Evolutionary conservation across 2,888 invertebrate genomes (phyloP).

Genomic region (Eubasilissa splendida): DNA sequence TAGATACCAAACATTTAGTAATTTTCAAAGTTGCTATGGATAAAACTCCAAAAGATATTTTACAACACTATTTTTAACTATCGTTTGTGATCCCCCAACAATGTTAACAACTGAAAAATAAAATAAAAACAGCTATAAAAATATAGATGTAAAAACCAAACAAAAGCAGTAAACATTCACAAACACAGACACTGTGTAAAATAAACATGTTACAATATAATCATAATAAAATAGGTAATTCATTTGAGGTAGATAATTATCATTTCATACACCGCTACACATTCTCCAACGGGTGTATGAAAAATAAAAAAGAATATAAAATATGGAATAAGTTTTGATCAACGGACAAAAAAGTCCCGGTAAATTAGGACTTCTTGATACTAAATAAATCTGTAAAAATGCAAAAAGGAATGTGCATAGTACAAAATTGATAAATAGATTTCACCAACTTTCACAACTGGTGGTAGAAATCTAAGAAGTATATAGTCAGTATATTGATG

Average conservation of each 20-base stretch:
- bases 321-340: conserved; percentile 50
- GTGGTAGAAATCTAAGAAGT: conserved; percentile 19
- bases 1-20: conserved; percentile 19
- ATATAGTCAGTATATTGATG: conserved; percentile 7
- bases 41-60: neutral
- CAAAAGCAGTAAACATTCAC: conserved; percentile 24
- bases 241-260: conserved; percentile 57
- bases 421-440: conserved; percentile 29
- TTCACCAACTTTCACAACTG: conserved; percentile 5
- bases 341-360: conserved; percentile 27
- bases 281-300: conserved; percentile 27
- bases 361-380: conserved; percentile 42
- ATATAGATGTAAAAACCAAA: conserved; percentile 35
- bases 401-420: conserved; percentile 46
- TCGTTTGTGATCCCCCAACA: conserved; percentile 37
- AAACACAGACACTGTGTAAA: conserved; percentile 46
- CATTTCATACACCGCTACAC: conserved; percentile 35
- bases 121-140: conserved; percentile 17
- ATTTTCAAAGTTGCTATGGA: conserved; percentile 11
- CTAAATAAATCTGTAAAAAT: conserved; percentile 42
- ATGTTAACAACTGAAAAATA: conserved; percentile 43
- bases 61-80: neutral
- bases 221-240: conserved; percentile 57
- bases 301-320: conserved; percentile 32
- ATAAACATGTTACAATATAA: conserved; percentile 49